These are phyloP conservation scores for Lypha dubia DNA, from an alignment of 2,888 invertebrate species.

Conservation along the genomic window DNA sequence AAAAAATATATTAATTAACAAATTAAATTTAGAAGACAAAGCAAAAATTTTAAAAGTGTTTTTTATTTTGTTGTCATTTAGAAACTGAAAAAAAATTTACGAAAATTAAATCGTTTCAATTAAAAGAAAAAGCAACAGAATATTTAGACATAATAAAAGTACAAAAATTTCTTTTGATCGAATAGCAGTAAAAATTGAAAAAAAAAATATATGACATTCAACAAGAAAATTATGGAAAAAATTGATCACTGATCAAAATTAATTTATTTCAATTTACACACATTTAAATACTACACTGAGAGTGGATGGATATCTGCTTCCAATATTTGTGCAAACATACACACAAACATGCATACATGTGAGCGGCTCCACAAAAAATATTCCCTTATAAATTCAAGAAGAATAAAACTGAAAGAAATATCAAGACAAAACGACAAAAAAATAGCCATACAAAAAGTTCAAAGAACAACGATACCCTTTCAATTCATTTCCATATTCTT, in stretches of 20 bases:
- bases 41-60: constrained; percentile 4
- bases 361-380: not conserved
- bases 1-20: constrained; percentile 23
- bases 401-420: constrained; percentile 23
- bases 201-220: constrained; percentile 9
- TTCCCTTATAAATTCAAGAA: constrained; percentile 49
- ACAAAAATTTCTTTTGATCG: not conserved
- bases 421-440: constrained; percentile 36
- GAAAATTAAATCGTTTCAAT: not conserved
- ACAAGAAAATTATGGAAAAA: constrained; percentile 7
- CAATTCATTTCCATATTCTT: constrained; percentile 63
- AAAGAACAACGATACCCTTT: constrained; percentile 65
- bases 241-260: constrained; percentile 72
- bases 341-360: not conserved
- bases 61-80: not conserved
- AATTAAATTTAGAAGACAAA: constrained; percentile 28
- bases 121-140: not conserved
- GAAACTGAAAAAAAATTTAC: not conserved
- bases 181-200: not conserved
- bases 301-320: constrained; percentile 33
- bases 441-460: constrained; percentile 44
- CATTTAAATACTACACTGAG: constrained; percentile 47
- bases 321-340: constrained; percentile 3
- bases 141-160: not conserved
- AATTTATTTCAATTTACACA: constrained; percentile 75